A percentile compares a stretch with the other conserved stretches of the same genome.
Conservation (phyloP, 2,888 invertebrate species). For the Tipula unca region DNA sequence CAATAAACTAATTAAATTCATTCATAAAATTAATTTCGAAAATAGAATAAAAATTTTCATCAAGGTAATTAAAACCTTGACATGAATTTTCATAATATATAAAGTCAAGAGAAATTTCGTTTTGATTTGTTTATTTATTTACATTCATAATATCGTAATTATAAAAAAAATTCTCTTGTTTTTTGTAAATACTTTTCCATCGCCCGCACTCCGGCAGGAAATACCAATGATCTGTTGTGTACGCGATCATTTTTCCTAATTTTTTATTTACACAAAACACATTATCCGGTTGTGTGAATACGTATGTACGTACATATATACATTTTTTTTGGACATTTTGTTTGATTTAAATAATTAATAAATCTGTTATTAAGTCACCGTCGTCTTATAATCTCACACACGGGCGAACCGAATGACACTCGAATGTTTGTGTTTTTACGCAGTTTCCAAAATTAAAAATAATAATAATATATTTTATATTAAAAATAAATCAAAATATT, state of each 20-base stretch:
- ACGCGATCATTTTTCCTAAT: neutral
- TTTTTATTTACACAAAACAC: neutral
- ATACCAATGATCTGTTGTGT: neutral
- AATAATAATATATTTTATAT: neutral
- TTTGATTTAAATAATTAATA: neutral
- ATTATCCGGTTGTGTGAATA: neutral
- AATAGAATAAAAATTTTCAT: neutral
- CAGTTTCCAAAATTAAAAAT: neutral
- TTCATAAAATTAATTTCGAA: neutral
- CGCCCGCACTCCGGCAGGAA: neutral
- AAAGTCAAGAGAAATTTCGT: neutral
- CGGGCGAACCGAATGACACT: neutral
- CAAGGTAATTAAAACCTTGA: neutral
- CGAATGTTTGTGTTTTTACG: neutral
- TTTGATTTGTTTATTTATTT: neutral
- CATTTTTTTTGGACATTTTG: neutral
- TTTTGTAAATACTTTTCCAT: neutral
- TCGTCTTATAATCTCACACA: neutral
- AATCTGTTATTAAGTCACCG: neutral
- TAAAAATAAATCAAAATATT: neutral
- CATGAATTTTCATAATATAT: neutral
- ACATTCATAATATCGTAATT: neutral
- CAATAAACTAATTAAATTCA: neutral
- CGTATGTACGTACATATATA: no score
- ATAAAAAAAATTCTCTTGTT: neutral